These are phyloP conservation scores for Bursaphelenchus mucronatus DNA, from an alignment of 1,140 invertebrate genomes.

Conservation along the genomic window DNA sequence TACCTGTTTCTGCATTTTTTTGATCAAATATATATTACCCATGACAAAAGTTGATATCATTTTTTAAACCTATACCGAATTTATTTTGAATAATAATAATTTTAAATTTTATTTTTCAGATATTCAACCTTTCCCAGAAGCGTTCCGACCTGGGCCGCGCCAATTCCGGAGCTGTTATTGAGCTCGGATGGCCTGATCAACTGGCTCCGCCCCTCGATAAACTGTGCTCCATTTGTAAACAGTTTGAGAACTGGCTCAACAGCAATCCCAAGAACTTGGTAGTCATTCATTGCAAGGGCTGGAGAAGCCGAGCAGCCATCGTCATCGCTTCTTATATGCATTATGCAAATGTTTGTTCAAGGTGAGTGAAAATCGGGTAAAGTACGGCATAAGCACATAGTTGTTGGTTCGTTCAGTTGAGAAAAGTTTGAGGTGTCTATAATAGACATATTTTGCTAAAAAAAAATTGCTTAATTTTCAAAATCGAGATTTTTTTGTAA, in stretches of 20 bases:
- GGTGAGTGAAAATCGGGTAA: conserved; percentile 53
- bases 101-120: conserved; percentile 66
- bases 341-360: conserved; percentile 83
- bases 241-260: conserved; percentile 82
- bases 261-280: conserved; percentile 74
- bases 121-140: conserved; percentile 77
- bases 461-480: no score
- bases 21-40: no score
- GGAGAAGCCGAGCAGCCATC: conserved; percentile 75
- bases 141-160: conserved; percentile 67
- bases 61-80: no score
- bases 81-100: no score
- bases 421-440: no score
- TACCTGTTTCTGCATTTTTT: no score
- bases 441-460: no score
- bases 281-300: conserved; percentile 79
- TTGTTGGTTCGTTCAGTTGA: no score
- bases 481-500: no score
- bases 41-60: no score
- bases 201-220: conserved; percentile 81
- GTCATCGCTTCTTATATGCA: conserved; percentile 86
- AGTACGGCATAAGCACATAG: background rate
- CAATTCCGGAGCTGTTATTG: conserved; percentile 64
- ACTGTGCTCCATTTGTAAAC: conserved; percentile 82
- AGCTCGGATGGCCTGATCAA: conserved; percentile 78